These are phyloP conservation scores for Nephotettix cincticeps DNA, from an alignment of 1,140 invertebrate genomes.

Conservation along the genomic window DNA sequence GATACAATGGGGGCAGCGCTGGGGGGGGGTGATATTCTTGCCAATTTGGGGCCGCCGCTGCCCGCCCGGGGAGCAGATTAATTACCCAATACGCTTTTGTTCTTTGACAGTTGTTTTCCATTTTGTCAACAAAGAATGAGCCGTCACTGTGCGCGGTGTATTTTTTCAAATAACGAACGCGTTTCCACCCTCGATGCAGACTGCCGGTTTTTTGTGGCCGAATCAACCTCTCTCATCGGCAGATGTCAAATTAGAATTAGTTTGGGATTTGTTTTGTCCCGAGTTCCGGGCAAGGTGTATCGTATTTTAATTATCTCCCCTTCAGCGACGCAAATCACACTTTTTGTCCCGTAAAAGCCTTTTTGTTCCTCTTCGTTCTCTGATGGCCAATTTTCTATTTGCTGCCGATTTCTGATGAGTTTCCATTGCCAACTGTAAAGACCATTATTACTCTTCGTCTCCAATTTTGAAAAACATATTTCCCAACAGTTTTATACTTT, in stretches of 20 bases:
- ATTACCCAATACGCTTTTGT: slow-evolving; percentile 22
- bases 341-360: neutral
- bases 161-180: slow-evolving; percentile 17
- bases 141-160: slow-evolving; percentile 9
- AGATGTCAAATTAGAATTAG: slow-evolving; percentile 18
- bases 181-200: neutral
- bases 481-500: no score
- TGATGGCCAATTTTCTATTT: slow-evolving; percentile 18
- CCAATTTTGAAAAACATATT: no score
- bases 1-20: neutral
- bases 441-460: no score
- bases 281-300: slow-evolving; percentile 7
- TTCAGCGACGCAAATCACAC: slow-evolving; percentile 6
- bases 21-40: slow-evolving; percentile 13
- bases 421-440: no score
- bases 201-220: slow-evolving; percentile 9
- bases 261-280: slow-evolving; percentile 18
- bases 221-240: neutral
- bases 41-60: slow-evolving; percentile 5
- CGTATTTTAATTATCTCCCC: slow-evolving; percentile 22
- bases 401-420: no score
- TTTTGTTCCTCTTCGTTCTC: neutral
- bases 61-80: neutral
- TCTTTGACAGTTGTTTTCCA: slow-evolving; percentile 23
- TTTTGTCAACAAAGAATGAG: slow-evolving; percentile 17